Percentiles rank a stretch among this genome's conserved stretches.
Conservation (phyloP, 2,113 vertebrate species). For the Lagopus leucura region DNA sequence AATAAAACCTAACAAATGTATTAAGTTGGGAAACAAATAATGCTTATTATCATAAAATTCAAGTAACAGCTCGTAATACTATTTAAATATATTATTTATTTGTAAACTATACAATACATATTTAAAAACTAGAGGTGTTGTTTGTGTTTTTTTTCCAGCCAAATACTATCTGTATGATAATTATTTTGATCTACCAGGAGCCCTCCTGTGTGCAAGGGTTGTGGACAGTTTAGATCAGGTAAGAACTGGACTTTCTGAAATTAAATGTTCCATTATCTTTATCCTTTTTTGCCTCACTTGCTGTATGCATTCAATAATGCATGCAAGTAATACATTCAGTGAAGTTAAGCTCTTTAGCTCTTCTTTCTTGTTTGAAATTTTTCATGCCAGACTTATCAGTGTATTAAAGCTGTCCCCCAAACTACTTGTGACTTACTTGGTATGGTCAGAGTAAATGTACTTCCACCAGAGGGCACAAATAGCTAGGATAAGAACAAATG, state of each 20-base stretch:
- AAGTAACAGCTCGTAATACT: not conserved
- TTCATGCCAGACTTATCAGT: not conserved
- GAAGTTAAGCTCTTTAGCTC: not conserved
- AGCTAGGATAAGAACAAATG: constrained; percentile 26
- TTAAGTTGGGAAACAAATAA: not conserved
- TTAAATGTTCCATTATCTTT: not conserved
- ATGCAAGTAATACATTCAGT: not conserved
- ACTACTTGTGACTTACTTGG: not conserved
- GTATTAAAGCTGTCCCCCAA: not conserved
- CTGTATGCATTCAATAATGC: not conserved
- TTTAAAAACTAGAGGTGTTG: not conserved
- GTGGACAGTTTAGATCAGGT: constrained; percentile 92
- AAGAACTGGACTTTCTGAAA: constrained; percentile 62
- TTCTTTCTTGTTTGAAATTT: not conserved
- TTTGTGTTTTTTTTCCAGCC: constrained; percentile 75
- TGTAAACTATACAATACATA: not conserved
- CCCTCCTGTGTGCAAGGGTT: constrained; percentile 90
- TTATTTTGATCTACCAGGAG: constrained; percentile 95
- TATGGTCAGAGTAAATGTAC: not conserved
- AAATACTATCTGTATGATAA: constrained; percentile 97
- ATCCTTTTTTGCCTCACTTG: not conserved
- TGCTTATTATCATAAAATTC: not conserved
- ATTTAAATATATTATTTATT: not conserved
- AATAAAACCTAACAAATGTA: not conserved
- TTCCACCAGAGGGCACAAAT: constrained; percentile 70